Conservation (phyloP, 2,888 invertebrate genomes). For the Agrochola circellaris region DNA sequence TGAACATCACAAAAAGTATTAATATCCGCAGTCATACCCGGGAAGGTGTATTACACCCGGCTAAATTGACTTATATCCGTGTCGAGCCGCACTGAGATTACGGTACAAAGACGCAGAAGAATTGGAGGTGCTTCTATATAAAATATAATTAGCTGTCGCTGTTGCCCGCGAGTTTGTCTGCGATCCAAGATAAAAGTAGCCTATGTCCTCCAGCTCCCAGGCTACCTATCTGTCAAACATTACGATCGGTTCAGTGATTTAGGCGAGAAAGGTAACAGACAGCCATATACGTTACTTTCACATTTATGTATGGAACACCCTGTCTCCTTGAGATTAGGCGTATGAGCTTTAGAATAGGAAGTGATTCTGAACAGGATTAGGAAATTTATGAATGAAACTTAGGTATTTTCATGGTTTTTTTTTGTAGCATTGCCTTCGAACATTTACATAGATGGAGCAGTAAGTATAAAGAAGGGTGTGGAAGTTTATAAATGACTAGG, state of each 20-base stretch:
- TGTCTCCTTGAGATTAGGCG: too few relatives aligned
- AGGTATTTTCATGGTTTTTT: background rate
- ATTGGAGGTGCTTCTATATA: constrained; percentile 3
- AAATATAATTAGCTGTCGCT: background rate
- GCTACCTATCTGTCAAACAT: too few relatives aligned
- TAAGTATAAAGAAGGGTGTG: background rate
- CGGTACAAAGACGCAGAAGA: constrained; percentile 33
- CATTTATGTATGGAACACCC: background rate
- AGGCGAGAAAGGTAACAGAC: too few relatives aligned
- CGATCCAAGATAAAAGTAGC: too few relatives aligned
- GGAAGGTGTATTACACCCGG: constrained; percentile 75
- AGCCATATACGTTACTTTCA: too few relatives aligned
- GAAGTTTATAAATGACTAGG: background rate
- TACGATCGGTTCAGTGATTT: too few relatives aligned
- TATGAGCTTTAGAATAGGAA: too few relatives aligned
- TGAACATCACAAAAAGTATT: constrained; percentile 67
- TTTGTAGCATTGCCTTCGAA: too few relatives aligned
- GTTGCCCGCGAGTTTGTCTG: too few relatives aligned
- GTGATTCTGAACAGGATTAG: background rate
- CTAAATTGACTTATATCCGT: constrained; percentile 82
- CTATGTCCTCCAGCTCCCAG: too few relatives aligned
- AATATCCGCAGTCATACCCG: constrained; percentile 68
- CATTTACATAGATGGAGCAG: too few relatives aligned
- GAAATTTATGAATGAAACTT: background rate
- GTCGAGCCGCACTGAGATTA: constrained; percentile 75